A percentile compares a stretch with the other conserved stretches of the same genome.
Conservation (phyloP, 2,888 invertebrate genomes). For the Diarsia rubi region DNA sequence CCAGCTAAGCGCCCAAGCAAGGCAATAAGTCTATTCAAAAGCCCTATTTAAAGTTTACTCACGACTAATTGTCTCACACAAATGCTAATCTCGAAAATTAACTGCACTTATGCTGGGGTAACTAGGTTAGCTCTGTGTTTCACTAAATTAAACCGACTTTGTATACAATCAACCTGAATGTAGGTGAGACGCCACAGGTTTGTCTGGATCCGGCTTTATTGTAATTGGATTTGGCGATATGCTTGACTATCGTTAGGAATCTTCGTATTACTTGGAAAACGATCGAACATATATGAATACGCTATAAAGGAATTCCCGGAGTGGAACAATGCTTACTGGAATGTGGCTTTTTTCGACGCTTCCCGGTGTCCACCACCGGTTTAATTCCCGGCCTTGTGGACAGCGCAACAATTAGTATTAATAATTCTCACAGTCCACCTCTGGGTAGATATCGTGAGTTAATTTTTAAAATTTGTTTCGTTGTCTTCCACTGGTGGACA, state of each 20-base stretch:
- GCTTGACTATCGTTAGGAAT: constrained; percentile 10
- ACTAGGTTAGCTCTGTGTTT: constrained; percentile 69
- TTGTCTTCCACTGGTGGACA: too few species aligned
- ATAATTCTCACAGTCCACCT: too few species aligned
- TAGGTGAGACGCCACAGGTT: constrained; percentile 51
- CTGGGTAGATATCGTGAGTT: too few species aligned
- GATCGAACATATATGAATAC: constrained; percentile 12
- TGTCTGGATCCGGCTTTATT: constrained; percentile 29
- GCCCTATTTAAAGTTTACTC: constrained; percentile 75
- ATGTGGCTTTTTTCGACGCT: background rate
- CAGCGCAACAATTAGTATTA: too few species aligned
- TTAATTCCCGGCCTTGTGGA: too few species aligned
- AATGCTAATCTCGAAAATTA: constrained; percentile 77
- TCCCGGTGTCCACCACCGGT: too few species aligned
- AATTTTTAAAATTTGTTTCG: too few species aligned
- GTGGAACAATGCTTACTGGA: constrained; percentile 12
- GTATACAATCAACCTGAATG: constrained; percentile 57
- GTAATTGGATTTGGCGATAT: constrained; percentile 31
- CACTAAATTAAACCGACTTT: constrained; percentile 69
- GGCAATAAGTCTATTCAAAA: constrained; percentile 71
- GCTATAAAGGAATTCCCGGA: background rate
- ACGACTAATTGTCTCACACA: constrained; percentile 73
- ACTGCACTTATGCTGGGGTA: constrained; percentile 73
- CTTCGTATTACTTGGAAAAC: constrained; percentile 1
- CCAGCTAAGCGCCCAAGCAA: constrained; percentile 58